Percentiles rank a stretch among this genome's conserved stretches.
Evolutionary conservation across 2,113 vertebrate genomes (phyloP).

Genomic region (Nansenia antarctica): DNA sequence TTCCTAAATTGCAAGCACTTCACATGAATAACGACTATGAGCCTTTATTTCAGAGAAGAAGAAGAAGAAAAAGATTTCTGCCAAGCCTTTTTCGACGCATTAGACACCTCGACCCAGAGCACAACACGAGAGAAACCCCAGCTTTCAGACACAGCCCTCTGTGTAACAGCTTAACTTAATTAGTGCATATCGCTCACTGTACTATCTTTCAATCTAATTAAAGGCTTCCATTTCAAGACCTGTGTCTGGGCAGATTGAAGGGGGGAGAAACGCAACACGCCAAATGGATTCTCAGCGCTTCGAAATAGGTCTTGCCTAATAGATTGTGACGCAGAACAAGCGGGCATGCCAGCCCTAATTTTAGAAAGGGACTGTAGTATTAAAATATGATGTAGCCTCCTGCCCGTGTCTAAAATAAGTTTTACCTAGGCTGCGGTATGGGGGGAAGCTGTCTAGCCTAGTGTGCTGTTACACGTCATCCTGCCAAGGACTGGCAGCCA

Average conservation of each 20-base stretch:
- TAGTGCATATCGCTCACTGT: constrained; percentile 35
- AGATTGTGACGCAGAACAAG: constrained; percentile 26
- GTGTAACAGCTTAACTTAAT: constrained; percentile 50
- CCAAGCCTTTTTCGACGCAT: background rate
- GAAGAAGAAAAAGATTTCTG: no score
- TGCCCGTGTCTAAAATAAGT: background rate
- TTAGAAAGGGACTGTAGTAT: background rate
- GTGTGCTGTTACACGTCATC: background rate
- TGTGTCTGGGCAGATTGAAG: constrained; percentile 35
- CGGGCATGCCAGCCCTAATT: background rate
- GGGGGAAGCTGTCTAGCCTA: background rate
- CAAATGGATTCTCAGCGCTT: constrained; percentile 56
- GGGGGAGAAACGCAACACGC: constrained; percentile 41
- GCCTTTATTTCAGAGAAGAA: no score
- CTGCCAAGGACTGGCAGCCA: background rate
- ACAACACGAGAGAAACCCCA: background rate
- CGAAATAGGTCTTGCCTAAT: constrained; percentile 60
- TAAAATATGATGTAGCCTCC: background rate
- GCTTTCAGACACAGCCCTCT: background rate
- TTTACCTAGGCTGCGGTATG: background rate
- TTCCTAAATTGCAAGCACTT: no score
- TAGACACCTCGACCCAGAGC: background rate
- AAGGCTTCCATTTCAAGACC: constrained; percentile 57
- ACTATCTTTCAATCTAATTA: constrained; percentile 61
- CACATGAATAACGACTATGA: no score